A percentile compares a stretch with the other conserved stretches of the same genome.
These are phyloP conservation scores for Micrasema longulum DNA, from an alignment of 1,140 invertebrate species.

Conservation along the genomic window DNA sequence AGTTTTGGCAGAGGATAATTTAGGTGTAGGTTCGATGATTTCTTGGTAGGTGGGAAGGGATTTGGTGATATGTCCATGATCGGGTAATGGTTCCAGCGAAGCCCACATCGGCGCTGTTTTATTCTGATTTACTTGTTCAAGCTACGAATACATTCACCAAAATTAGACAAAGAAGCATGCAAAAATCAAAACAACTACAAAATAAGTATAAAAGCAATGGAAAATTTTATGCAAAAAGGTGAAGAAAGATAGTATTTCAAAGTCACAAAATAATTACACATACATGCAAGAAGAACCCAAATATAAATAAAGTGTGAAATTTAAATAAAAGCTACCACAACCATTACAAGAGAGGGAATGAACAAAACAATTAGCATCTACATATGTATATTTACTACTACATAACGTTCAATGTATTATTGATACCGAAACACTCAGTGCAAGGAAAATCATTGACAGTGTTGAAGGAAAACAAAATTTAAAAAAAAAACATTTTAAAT, in stretches of 20 bases:
- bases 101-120: slow-evolving; percentile 30
- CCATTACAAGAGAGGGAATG: too few species aligned
- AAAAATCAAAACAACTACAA: slow-evolving; percentile 33
- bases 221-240: background rate
- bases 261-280: background rate
- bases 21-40: slow-evolving; percentile 10
- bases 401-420: too few species aligned
- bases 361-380: too few species aligned
- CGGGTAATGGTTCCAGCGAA: slow-evolving; percentile 41
- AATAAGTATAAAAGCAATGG: background rate
- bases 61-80: slow-evolving; percentile 39
- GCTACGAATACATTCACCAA: slow-evolving; percentile 51
- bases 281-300: too few species aligned
- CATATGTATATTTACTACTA: too few species aligned
- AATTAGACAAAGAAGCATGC: slow-evolving; percentile 40
- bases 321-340: too few species aligned
- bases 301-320: too few species aligned
- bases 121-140: slow-evolving; percentile 48
- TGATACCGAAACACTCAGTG: too few species aligned
- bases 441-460: too few species aligned
- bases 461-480: too few species aligned
- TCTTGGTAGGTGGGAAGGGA: slow-evolving; percentile 13
- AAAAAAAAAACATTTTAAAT: too few species aligned
- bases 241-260: background rate
- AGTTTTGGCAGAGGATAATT: slow-evolving; percentile 21